Evolutionary conservation across 2,797 vertebrate species (phyloP), one percentile per base, ranked within the genome.

Genomic region (Myiothlypis chrysogaster): DNA sequence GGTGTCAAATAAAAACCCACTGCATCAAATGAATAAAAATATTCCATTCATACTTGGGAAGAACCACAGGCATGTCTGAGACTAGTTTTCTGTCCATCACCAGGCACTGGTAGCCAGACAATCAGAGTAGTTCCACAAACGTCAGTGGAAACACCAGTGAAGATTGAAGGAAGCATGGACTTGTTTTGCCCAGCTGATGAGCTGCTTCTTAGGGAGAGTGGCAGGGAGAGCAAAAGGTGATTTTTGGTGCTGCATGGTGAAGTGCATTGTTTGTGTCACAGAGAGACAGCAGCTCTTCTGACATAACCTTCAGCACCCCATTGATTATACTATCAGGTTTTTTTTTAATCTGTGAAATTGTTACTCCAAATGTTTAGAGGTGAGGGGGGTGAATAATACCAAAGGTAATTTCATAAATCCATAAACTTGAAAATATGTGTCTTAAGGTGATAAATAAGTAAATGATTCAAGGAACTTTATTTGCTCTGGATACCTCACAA

Each of bases 1-100:
- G 17, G 15, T 71, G 49, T 47, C 75, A 92, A 83, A 94, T 73
- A 68, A 85, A 91, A 61, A 37, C n/a, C 16, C 30, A 18, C 20
- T 43, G 34, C 19, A 69, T 83, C 17, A 69, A 50, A 78, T n/a
- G 4, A 69, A 81, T 63, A 82, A 82, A 91, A 88, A 52, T 66
- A 61, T 59, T 61, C 43, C 34, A 8, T 30, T 28, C 35, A 35
- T 63, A 77, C 27, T 49, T 73, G 50, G 82, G n/a, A 37, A 76
- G 25, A 66, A 73, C 25, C 22, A 90, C 63, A 76, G 32, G 22
- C 18, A 59, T 17, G 12, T 50, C 37, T 83, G 35, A 55, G 46
- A 50, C 66, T 85, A 66, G 41, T 88, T 85, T 85, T 70, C 47
- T 27, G 37, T 78, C 43, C 20, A n/a, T 79, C 2, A 8, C 22